phyloP scores from a whole-genome alignment of 2,113 vertebrate genomes.

The Podocnemis expansa region DNA sequence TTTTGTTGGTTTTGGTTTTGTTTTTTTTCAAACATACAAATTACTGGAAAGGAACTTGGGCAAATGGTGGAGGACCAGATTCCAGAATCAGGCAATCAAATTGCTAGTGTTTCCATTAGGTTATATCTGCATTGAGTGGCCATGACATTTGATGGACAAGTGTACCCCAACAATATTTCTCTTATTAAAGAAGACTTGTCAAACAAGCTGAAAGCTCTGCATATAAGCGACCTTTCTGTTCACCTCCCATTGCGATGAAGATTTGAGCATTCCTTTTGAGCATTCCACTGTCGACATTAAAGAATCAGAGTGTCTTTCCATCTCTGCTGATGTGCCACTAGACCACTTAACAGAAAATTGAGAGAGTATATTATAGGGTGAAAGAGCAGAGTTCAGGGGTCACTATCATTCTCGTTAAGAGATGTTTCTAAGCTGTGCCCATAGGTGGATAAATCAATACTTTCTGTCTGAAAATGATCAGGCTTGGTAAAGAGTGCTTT shows the following conservation, averaged over 20 bases:
- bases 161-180: constrained; percentile 50
- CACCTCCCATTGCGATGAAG: constrained; percentile 71
- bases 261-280: constrained; percentile 62
- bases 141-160: constrained; percentile 61
- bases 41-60: not conserved
- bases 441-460: constrained; percentile 77
- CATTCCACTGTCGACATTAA: constrained; percentile 67
- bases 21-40: not conserved
- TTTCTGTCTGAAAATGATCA: constrained; percentile 78
- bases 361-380: constrained; percentile 75
- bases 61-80: not conserved
- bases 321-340: constrained; percentile 69
- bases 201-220: constrained; percentile 67
- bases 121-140: not conserved
- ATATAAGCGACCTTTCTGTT: constrained; percentile 67
- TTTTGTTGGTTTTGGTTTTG: too few relatives aligned
- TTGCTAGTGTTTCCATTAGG: constrained; percentile 55
- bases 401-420: constrained; percentile 79
- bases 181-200: constrained; percentile 70
- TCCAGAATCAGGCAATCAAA: not conserved
- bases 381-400: constrained; percentile 77
- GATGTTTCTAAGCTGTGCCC: constrained; percentile 75
- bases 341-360: constrained; percentile 78
- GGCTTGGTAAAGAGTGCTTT: constrained; percentile 76
- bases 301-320: constrained; percentile 65